Conservation (phyloP, 1,140 invertebrate genomes). For the Euura saliciscinereae region DNA sequence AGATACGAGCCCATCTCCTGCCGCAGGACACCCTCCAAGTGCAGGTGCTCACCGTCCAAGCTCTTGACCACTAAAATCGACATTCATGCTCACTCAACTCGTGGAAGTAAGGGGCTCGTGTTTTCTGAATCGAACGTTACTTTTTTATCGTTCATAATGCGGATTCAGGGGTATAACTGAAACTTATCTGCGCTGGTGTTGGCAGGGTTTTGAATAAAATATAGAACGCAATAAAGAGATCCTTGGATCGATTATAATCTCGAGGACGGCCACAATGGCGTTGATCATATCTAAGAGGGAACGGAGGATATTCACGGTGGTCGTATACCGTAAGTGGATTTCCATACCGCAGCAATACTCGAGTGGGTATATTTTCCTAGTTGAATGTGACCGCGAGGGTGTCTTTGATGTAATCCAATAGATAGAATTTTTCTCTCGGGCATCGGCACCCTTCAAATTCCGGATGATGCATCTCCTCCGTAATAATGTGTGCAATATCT, state of each 20-base stretch:
- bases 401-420: background rate
- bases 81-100: background rate
- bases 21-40: slow-evolving; percentile 49
- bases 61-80: slow-evolving; percentile 42
- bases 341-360: no score
- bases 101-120: no score
- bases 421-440: background rate
- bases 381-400: no score
- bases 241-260: slow-evolving; percentile 22
- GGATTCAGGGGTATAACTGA: background rate
- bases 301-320: no score
- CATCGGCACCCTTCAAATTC: background rate
- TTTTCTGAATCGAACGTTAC: background rate
- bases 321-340: no score
- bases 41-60: slow-evolving; percentile 52
- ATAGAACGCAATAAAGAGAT: slow-evolving; percentile 28
- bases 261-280: background rate
- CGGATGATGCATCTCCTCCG: background rate
- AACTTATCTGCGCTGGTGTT: background rate
- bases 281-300: no score
- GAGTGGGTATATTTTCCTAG: no score
- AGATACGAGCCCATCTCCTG: slow-evolving; percentile 57
- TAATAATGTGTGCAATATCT: slow-evolving; percentile 7
- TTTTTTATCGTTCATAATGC: slow-evolving; percentile 23
- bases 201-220: no score